phyloP scores from a whole-genome alignment of 2,113 vertebrate genomes.

The Montifringilla adamsi region DNA sequence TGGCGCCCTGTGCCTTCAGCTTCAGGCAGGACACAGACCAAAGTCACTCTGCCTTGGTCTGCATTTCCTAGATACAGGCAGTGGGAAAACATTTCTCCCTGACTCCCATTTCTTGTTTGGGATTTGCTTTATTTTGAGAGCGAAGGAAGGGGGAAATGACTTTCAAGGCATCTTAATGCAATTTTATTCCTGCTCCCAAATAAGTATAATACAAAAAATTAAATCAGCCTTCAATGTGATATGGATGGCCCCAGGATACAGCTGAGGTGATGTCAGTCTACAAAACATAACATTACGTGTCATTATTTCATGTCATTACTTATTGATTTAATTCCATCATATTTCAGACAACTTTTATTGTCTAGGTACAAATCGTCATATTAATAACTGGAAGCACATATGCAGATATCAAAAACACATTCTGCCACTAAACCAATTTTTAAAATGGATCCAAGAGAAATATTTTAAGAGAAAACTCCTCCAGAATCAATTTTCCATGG shows the following conservation, averaged over 20 bases:
- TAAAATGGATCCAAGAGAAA: constrained; percentile 8
- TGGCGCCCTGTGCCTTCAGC: fast-evolving
- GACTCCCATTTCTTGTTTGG: not conserved
- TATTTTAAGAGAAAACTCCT: not conserved
- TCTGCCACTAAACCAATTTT: not conserved
- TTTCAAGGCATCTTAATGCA: not conserved
- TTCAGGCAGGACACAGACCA: not conserved
- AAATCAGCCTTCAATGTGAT: not conserved
- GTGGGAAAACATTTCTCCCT: not conserved
- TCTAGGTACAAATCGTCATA: constrained; percentile 7
- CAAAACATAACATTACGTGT: not conserved
- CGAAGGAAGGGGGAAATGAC: not conserved
- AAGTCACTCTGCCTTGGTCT: not conserved
- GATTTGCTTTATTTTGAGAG: not conserved
- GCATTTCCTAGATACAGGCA: not conserved
- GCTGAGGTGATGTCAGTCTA: constrained; percentile 23
- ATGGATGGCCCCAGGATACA: not conserved
- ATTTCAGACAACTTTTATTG: constrained; percentile 40
- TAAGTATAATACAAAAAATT: not conserved
- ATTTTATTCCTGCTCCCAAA: constrained; percentile 6
- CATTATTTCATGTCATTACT: constrained; percentile 5
- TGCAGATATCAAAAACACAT: constrained; percentile 14
- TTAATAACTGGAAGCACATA: not conserved
- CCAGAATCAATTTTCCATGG: not conserved
- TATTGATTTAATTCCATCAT: constrained; percentile 47